phyloP scores from a whole-genome alignment of 1,140 invertebrate species.

The Drosophila tsacasi region DNA sequence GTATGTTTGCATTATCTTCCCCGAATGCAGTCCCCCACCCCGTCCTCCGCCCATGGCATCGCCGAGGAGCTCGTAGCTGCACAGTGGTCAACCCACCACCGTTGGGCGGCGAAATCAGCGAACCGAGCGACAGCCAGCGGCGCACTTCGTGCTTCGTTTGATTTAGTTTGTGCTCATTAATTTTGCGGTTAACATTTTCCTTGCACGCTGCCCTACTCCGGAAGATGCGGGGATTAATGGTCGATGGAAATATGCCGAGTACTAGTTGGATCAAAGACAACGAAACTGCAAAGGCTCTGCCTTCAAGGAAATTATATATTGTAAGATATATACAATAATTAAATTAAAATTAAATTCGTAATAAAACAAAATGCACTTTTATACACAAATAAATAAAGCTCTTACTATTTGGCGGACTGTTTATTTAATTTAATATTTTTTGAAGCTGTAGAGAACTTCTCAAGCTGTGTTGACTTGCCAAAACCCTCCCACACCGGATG shows the following conservation, averaged over 20 bases:
- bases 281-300: not conserved
- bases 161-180: conserved; percentile 79
- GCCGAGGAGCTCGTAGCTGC: not conserved
- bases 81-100: conserved; percentile 47
- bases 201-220: conserved; percentile 35
- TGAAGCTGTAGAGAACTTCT: not conserved
- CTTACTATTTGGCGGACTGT: not conserved
- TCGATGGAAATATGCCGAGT: not conserved
- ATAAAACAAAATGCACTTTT: too few relatives aligned
- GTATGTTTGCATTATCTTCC: conserved; percentile 77
- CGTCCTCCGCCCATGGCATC: not conserved
- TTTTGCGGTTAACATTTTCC: conserved; percentile 67
- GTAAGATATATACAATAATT: too few relatives aligned
- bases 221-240: conserved; percentile 12
- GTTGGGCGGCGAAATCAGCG: conserved; percentile 15
- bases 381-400: not conserved
- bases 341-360: not conserved
- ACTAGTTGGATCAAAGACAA: not conserved
- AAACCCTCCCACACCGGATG: not conserved
- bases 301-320: too few relatives aligned
- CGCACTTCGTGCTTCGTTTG: conserved; percentile 70
- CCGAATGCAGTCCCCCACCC: conserved; percentile 47
- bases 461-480: not conserved
- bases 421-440: not conserved
- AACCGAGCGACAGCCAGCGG: conserved; percentile 43